phyloP scores from a whole-genome alignment of 2,888 invertebrate genomes.

The Crocallis elinguaria region DNA sequence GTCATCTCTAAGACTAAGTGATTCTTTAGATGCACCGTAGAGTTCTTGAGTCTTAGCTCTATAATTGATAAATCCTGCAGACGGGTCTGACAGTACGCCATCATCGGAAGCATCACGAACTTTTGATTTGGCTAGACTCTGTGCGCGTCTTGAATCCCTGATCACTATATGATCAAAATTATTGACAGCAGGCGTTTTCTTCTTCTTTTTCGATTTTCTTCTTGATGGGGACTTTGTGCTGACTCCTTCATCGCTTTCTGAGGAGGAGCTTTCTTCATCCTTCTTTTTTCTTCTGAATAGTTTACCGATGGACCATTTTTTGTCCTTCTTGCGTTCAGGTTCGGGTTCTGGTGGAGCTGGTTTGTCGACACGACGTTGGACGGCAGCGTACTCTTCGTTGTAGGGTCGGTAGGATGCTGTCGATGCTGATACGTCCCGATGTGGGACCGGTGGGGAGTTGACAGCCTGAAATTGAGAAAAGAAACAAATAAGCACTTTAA shows the following conservation, averaged over 20 bases:
- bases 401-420: constrained; percentile 67
- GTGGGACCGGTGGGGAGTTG: constrained; percentile 78
- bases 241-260: constrained; percentile 78
- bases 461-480: constrained; percentile 76
- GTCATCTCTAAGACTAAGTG: constrained; percentile 69
- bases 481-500: not conserved
- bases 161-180: constrained; percentile 88
- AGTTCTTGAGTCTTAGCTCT: constrained; percentile 68
- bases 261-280: constrained; percentile 85
- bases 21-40: constrained; percentile 69
- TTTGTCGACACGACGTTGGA: constrained; percentile 67
- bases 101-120: constrained; percentile 72
- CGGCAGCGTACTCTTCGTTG: constrained; percentile 72
- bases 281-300: constrained; percentile 91
- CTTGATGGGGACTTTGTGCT: constrained; percentile 72
- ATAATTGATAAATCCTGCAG: constrained; percentile 77
- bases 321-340: constrained; percentile 84
- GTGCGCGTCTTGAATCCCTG: constrained; percentile 79
- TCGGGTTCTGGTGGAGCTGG: constrained; percentile 64
- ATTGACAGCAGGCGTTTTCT: constrained; percentile 78
- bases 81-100: constrained; percentile 85
- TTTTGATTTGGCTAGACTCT: constrained; percentile 74
- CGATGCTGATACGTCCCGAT: constrained; percentile 66
- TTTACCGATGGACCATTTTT: constrained; percentile 93
- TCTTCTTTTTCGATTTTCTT: constrained; percentile 81